Base-by-base conservation (phyloP, 2,888 invertebrate species). In the Arrhopalites spinosus region DNA sequence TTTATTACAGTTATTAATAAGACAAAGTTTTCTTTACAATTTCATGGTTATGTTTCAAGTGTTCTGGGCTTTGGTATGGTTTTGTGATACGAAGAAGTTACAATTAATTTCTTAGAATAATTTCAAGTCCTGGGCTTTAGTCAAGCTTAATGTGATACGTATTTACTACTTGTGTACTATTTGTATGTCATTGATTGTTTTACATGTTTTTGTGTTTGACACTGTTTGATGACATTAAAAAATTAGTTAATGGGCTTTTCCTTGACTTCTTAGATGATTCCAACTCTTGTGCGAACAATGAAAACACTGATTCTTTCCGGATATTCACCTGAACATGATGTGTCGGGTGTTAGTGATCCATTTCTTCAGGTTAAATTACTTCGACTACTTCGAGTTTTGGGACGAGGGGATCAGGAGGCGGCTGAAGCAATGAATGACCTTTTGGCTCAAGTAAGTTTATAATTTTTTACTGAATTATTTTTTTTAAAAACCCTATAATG, bases 381-480 rank as follows among this genome's bases (percentile, higher is more conserved):
- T 81, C 92, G 96, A 82, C 89, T 99, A 3, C 87, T 99, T 79
- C 90, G 98, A 84, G 94, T 99, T 85, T 89, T 99, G 80, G 99
- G 99, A 61, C 92, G 93, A 84, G 96, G 97, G 85, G 99, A 99
- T 87, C 91, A 92, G 0, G 97, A 98, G 84, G 95, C 98, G 0
- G 98, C 98, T 13, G 99, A 99, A 88, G 95, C 97, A 27, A 99
- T 99, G 99, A 99, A 99, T 87, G 99, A 99, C 86, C 98, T 99
- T 84, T 89, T 99, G 80, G 98, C 99, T 15, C 98, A 98, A 88
- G 98, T 81, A 78, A 47, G 5, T 8, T 50, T 36, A 30, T 75
- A 70, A 87, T 82, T 29, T 17, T 17, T 70, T 7, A 56, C 20
- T n/a, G 7, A 56, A n/a, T 56, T 13, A n/a, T n/a, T n/a, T n/a